These are phyloP conservation scores for Acipenser transmontanus DNA, from an alignment of 2,797 vertebrate species.

Conservation along the genomic window DNA sequence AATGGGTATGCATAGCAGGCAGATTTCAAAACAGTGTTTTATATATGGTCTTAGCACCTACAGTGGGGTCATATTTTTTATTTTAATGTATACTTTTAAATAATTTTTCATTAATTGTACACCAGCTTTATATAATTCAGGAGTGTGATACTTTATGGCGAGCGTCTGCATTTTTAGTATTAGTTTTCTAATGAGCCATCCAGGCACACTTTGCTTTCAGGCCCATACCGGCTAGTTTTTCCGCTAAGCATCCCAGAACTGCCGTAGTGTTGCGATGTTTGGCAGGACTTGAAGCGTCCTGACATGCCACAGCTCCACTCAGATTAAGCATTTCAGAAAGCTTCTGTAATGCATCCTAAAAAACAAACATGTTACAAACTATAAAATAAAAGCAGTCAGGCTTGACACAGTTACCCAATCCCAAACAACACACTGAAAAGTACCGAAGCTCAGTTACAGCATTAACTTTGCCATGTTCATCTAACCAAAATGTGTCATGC, in stretches of 20 bases:
- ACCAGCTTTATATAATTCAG: too few species aligned
- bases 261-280: conserved; percentile 96
- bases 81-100: not conserved
- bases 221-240: conserved; percentile 84
- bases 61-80: not conserved
- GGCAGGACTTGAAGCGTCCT: conserved; percentile 84
- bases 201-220: too few species aligned
- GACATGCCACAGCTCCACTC: conserved; percentile 78
- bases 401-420: too few species aligned
- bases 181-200: too few species aligned
- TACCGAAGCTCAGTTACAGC: too few species aligned
- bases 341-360: conserved; percentile 92
- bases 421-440: too few species aligned
- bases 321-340: conserved; percentile 90
- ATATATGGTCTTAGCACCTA: not conserved
- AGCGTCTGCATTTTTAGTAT: too few species aligned
- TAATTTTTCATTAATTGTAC: too few species aligned
- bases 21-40: not conserved
- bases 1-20: not conserved
- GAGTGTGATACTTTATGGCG: too few species aligned
- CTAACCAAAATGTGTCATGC: too few species aligned
- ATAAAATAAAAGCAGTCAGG: not conserved
- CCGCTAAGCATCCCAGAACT: conserved; percentile 91
- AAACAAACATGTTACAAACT: conserved; percentile 9
- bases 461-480: too few species aligned